phyloP scores from a whole-genome alignment of 2,113 vertebrate genomes.

The Rhagologus leucostigma region DNA sequence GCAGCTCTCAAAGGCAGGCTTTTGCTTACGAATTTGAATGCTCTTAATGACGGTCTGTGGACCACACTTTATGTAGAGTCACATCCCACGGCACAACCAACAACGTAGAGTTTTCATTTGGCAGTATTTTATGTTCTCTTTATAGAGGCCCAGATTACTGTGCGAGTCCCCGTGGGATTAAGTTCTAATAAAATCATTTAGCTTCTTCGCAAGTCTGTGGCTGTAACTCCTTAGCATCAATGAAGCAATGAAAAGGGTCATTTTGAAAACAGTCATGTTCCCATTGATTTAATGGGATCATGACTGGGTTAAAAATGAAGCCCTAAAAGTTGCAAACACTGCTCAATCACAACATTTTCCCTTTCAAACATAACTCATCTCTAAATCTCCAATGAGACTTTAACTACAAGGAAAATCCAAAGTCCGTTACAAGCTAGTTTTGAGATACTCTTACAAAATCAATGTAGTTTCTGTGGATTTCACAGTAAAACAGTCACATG shows the following conservation, averaged over 20 bases:
- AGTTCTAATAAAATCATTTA: conserved; percentile 6
- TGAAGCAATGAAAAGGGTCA: background rate
- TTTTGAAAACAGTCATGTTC: background rate
- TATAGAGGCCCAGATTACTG: background rate
- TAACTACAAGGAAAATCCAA: background rate
- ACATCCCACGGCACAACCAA: background rate
- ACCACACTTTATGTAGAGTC: background rate
- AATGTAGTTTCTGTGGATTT: background rate
- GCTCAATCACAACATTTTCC: background rate
- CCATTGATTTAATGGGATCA: background rate
- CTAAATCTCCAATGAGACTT: background rate
- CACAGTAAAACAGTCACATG: background rate
- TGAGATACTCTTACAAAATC: background rate
- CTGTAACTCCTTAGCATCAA: background rate
- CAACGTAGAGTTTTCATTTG: rapidly evolving
- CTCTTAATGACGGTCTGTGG: background rate
- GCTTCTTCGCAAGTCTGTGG: background rate
- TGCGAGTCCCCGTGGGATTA: background rate
- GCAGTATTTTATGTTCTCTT: background rate
- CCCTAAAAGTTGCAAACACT: background rate
- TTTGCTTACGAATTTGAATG: background rate
- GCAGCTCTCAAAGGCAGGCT: background rate
- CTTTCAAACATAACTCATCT: background rate
- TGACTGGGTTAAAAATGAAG: background rate
- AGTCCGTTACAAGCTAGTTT: background rate